These are phyloP conservation scores for Mesorhabditis belari DNA, from an alignment of 2,888 invertebrate species.

Conservation along the genomic window DNA sequence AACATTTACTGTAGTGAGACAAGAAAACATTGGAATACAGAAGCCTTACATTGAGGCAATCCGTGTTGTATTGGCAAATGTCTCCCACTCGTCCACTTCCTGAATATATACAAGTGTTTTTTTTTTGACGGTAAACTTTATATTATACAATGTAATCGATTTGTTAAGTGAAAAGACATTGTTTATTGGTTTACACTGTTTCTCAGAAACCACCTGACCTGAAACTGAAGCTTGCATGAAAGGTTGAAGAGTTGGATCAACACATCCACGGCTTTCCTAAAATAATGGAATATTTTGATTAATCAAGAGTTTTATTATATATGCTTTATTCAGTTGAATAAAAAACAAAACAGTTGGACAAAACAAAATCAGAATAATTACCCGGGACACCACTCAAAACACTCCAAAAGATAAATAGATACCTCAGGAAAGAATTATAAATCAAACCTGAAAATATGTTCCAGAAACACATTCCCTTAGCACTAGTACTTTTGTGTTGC, in stretches of 20 bases:
- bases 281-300: no score
- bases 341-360: no score
- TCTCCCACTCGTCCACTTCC: slow-evolving; percentile 35
- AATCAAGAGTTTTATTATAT: no score
- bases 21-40: no score
- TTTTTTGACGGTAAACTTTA: background rate
- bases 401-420: no score
- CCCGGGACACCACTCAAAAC: no score
- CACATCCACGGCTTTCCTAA: slow-evolving; percentile 22
- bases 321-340: no score
- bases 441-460: slow-evolving; percentile 4
- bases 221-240: slow-evolving; percentile 38
- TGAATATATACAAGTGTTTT: background rate
- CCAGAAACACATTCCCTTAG: slow-evolving; percentile 24
- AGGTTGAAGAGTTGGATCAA: slow-evolving; percentile 31
- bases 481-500: slow-evolving; percentile 13
- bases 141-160: background rate
- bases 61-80: slow-evolving; percentile 35
- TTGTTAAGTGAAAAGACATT: background rate
- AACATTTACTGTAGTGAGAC: no score
- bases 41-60: slow-evolving; percentile 32
- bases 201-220: slow-evolving; percentile 4
- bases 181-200: background rate
- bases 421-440: background rate
- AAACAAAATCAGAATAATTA: no score